phyloP scores from a whole-genome alignment of 2,797 vertebrate genomes.

The Sebastiscus tertius region DNA sequence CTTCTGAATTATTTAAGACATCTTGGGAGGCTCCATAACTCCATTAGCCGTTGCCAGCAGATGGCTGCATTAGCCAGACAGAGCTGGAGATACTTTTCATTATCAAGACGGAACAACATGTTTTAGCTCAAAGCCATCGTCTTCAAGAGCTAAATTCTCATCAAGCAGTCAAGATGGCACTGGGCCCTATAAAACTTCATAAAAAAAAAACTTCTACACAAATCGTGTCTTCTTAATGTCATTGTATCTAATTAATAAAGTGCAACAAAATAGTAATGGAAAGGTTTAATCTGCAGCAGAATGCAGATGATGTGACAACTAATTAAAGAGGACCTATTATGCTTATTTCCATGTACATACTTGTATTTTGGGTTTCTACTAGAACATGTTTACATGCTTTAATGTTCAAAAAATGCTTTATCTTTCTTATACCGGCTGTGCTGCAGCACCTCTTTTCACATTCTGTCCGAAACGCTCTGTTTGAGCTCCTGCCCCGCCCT shows the following conservation, averaged over 20 bases:
- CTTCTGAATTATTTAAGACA: slow-evolving; percentile 62
- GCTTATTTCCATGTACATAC: background rate
- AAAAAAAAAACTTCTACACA: slow-evolving; percentile 29
- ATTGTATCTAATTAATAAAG: background rate
- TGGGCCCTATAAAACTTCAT: slow-evolving; percentile 7
- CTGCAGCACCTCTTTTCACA: background rate
- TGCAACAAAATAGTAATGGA: slow-evolving; percentile 14
- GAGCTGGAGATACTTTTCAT: slow-evolving; percentile 57
- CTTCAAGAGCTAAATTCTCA: slow-evolving; percentile 26
- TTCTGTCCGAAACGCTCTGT: too few species aligned
- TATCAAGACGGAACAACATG: slow-evolving; percentile 49
- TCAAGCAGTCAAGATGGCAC: slow-evolving; percentile 9
- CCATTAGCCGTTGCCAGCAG: slow-evolving; percentile 63
- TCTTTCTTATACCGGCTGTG: background rate
- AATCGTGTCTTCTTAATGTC: slow-evolving; percentile 11
- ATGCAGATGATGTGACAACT: slow-evolving; percentile 25
- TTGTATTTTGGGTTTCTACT: background rate
- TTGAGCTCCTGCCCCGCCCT: too few species aligned
- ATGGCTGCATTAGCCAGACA: slow-evolving; percentile 61
- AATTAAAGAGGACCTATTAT: slow-evolving; percentile 7
- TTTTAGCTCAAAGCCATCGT: slow-evolving; percentile 29
- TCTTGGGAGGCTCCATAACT: slow-evolving; percentile 58
- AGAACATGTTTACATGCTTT: background rate
- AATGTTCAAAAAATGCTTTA: background rate
- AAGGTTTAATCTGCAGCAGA: slow-evolving; percentile 15